Evolutionary conservation across 2,888 invertebrate species (phyloP), one percentile per base, ranked within the genome.

Genomic region (Lasioglossum figueresi): DNA sequence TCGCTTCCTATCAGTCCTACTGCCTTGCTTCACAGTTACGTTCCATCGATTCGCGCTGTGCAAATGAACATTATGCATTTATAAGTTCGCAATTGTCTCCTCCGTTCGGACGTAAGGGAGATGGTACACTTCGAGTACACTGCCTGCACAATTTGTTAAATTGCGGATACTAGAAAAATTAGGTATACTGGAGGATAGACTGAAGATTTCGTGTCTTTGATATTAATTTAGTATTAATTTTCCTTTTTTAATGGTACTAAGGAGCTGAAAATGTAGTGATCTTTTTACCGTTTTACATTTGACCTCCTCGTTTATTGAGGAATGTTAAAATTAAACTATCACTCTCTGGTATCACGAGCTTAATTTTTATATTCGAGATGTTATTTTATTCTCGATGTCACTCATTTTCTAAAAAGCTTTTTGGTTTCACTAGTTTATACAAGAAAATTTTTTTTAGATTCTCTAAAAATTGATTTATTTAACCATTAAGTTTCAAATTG

Each of bases 31-130:
- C 34, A 23, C n/a, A 12, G 23, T n/a, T 37, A 16, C 23, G n/a
- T 40, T n/a, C n/a, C 40, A 68, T 68, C 68, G 68, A 68, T 37
- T 37, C 4, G 12, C 68, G 23, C n/a, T 68, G 68, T 68, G 14
- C 68, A 68, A 40, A 34, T 40, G 68, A 68, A 40, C 68, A n/a
- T 68, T 40, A 23, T 68, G 40, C 12, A 68, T 68, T 40, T 68
- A 68, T 23, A n/a, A 37, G 19, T 23, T 23, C 37, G 23, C n/a
- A 19, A 68, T 68, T 37, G 68, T 23, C 68, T 59, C 59, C 52
- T 40, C 23, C 10, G 6, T 40, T 37, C 68, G 37, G 37, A 68
- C 68, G 12, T 23, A 52, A 52, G 23, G 52, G 52, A 52, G 52
- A 52, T 52, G 8, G 52, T 8, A 52, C 2, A 52, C 23, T 52